Conservation (phyloP, 2,888 invertebrate genomes). For the Sarcophaga caerulescens region DNA sequence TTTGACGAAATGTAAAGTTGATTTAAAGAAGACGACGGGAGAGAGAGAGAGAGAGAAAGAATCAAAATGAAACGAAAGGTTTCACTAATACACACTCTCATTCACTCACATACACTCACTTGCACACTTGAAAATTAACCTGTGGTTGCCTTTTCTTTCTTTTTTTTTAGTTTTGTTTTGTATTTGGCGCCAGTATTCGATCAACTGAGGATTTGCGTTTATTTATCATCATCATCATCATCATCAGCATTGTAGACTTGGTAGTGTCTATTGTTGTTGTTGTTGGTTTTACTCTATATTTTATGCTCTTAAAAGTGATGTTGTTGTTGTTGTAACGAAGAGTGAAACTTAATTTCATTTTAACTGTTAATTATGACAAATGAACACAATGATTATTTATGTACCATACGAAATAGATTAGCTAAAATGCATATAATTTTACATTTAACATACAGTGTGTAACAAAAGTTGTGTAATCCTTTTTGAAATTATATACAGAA, state of each 20-base stretch:
- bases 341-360: slow-evolving; percentile 68
- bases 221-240: slow-evolving; percentile 21
- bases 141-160: slow-evolving; percentile 46
- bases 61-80: too few relatives aligned
- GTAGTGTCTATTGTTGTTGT: slow-evolving; percentile 5
- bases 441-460: slow-evolving; percentile 12
- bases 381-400: slow-evolving; percentile 65
- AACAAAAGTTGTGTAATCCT: background rate
- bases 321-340: slow-evolving; percentile 26
- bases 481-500: too few relatives aligned
- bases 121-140: slow-evolving; percentile 10
- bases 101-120: background rate
- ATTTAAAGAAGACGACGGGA: slow-evolving; percentile 14
- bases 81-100: too few relatives aligned
- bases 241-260: background rate
- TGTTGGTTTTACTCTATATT: slow-evolving; percentile 30
- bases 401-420: slow-evolving; percentile 46
- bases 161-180: background rate
- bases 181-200: slow-evolving; percentile 66
- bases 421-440: slow-evolving; percentile 1
- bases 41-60: background rate
- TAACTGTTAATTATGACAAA: slow-evolving; percentile 70
- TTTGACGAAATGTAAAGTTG: slow-evolving; percentile 55
- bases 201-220: slow-evolving; percentile 62
- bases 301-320: slow-evolving; percentile 44